Evolutionary conservation across 2,113 vertebrate genomes (phyloP), one percentile per base, ranked within the genome.

Genomic region (Dicerorhinus sumatrensis): DNA sequence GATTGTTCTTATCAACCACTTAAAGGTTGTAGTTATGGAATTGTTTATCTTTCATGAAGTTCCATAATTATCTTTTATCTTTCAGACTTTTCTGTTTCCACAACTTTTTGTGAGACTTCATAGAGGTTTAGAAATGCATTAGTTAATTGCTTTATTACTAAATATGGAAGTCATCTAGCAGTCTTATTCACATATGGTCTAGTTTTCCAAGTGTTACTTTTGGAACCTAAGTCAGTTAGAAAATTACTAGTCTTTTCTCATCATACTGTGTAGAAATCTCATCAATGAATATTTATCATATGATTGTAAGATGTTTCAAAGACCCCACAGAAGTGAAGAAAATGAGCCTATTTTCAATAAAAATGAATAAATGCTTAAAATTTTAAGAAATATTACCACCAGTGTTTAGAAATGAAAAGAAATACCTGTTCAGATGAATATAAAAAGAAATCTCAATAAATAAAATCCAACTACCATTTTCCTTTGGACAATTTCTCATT

Each of bases 131-230:
- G 20, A 95, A 91, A 58, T 73, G 17, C 8, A 79, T 31, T 72
- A 75, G 65, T 85, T 88, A 56, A 77, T 83, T 65, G 17, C 14
- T 54, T 81, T 77, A 58, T 65, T 76, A 5, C 65, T 86, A 72
- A 89, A 67, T 42, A 62, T 85, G 36, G 60, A 95, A 81, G 21
- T 54, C 12, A 80, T 51, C 51, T 46, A 73, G 56, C 46, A 97
- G 73, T 5, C 6, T 95, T 81, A n/a, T 88, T 88, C 31, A 85
- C 91, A 94, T 93, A 72, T 82, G 69, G 67, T 36, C 21, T 67
- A 31, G 25, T 92, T 96, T 94, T 92, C 54, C 33, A 85, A 73
- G 23, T 56, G 27, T 87, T 90, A 33, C 73, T 96, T 96, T 95
- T 92, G 73, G 67, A 94, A 89, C 8, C 39, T 51, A 72, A 31